A percentile compares a stretch with the other conserved stretches of the same genome.
phyloP scores from a whole-genome alignment of 2,888 invertebrate species.

The Chrysotoxum bicinctum region DNA sequence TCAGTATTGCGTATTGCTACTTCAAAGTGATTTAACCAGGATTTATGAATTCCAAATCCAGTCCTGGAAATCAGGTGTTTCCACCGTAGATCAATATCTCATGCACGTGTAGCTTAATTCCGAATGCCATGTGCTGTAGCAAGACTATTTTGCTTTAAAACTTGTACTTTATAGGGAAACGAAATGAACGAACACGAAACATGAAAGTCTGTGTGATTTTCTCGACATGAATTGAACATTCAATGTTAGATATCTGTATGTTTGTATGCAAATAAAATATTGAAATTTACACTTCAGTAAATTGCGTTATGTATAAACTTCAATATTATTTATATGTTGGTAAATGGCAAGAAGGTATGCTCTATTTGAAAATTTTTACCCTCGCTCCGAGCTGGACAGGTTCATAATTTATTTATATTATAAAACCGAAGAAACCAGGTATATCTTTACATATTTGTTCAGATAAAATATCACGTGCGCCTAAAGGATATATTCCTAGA shows the following conservation, averaged over 20 bases:
- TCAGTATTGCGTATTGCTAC: too few species aligned
- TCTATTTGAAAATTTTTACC: not conserved
- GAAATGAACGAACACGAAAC: slow-evolving; percentile 1
- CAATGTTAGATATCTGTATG: not conserved
- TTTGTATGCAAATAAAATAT: slow-evolving; percentile 20
- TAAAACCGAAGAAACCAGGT: not conserved
- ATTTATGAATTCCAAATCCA: not conserved
- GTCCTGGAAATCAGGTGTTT: not conserved
- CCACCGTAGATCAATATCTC: not conserved
- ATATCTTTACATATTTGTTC: not conserved
- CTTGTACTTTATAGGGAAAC: not conserved
- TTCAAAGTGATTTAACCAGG: too few species aligned
- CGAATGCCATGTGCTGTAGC: slow-evolving; percentile 19
- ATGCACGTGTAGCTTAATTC: slow-evolving; percentile 36
- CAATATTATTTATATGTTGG: not conserved
- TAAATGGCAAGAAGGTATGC: too few species aligned
- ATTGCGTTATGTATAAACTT: slow-evolving; percentile 25
- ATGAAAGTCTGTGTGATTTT: slow-evolving; percentile 4
- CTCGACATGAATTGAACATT: not conserved
- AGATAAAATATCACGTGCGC: slow-evolving; percentile 5
- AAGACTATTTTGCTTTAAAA: slow-evolving; percentile 1
- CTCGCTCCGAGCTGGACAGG: slow-evolving; percentile 24
- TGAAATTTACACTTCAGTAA: slow-evolving; percentile 44
- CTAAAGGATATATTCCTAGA: not conserved
- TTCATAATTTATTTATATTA: slow-evolving; percentile 27